Conservation (phyloP, 2,797 vertebrate genomes). For the Nasua narica region DNA sequence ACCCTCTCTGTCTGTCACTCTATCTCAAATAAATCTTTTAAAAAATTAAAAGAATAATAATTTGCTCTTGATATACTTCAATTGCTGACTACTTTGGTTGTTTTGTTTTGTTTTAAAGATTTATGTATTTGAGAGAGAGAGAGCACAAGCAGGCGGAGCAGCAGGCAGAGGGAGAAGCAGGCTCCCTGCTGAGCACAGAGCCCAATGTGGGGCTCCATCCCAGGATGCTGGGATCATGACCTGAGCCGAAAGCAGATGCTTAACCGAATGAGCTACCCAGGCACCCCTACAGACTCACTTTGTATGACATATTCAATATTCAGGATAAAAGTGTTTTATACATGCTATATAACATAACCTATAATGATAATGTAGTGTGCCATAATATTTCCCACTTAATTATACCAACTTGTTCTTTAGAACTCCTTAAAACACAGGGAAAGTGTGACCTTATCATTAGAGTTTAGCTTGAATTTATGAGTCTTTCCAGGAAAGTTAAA, state of each 20-base stretch:
- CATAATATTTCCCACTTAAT: background rate
- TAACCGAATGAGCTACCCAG: too few species aligned
- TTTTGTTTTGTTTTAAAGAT: too few species aligned
- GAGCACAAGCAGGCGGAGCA: too few species aligned
- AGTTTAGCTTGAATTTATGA: background rate
- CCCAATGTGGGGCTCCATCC: too few species aligned
- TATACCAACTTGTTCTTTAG: background rate
- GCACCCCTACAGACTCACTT: background rate
- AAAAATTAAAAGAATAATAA: background rate
- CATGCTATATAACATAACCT: background rate
- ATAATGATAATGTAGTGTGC: background rate
- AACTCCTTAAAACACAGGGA: background rate
- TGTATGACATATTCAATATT: background rate
- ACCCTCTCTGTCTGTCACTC: background rate
- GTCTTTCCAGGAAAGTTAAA: background rate
- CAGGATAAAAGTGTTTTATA: background rate
- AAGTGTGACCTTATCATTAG: background rate
- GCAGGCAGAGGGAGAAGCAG: too few species aligned
- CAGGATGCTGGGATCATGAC: too few species aligned
- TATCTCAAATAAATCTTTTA: background rate
- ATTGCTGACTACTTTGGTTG: background rate
- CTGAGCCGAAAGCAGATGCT: too few species aligned
- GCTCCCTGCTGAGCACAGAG: too few species aligned
- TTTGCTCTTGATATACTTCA: background rate
- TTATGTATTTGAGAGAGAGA: too few species aligned